Percentiles rank a stretch among this genome's conserved stretches.
Conservation (phyloP, 2,888 invertebrate species). For the Tipula lateralis region DNA sequence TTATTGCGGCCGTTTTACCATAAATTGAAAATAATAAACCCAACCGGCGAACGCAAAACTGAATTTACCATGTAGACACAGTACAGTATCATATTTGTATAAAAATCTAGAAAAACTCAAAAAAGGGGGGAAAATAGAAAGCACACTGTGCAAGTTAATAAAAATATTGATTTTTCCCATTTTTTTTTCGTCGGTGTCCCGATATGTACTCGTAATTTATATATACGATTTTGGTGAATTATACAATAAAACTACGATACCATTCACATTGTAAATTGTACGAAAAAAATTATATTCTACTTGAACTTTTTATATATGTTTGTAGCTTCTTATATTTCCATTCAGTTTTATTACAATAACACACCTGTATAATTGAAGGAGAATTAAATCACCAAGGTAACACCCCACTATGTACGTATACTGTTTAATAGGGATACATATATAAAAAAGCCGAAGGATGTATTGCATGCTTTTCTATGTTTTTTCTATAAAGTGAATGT, state of each 20-base stretch:
- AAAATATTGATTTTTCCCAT: neutral
- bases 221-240: neutral
- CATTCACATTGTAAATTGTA: neutral
- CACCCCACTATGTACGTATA: too few relatives aligned
- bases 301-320: neutral
- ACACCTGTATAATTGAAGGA: neutral
- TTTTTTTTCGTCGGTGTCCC: neutral
- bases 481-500: neutral
- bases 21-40: neutral
- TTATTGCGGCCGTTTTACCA: neutral
- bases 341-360: neutral
- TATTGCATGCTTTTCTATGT: neutral
- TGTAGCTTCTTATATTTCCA: neutral
- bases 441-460: neutral
- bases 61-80: neutral
- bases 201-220: neutral
- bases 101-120: neutral
- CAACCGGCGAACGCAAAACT: neutral
- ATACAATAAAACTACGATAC: neutral
- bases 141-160: neutral
- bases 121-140: neutral
- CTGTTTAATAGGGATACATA: neutral
- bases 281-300: neutral
- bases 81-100: neutral
- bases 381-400: slow-evolving; percentile 19